Evolutionary conservation across 2,797 vertebrate species (phyloP), one percentile per base, ranked within the genome.

Genomic region (Falco cherrug): DNA sequence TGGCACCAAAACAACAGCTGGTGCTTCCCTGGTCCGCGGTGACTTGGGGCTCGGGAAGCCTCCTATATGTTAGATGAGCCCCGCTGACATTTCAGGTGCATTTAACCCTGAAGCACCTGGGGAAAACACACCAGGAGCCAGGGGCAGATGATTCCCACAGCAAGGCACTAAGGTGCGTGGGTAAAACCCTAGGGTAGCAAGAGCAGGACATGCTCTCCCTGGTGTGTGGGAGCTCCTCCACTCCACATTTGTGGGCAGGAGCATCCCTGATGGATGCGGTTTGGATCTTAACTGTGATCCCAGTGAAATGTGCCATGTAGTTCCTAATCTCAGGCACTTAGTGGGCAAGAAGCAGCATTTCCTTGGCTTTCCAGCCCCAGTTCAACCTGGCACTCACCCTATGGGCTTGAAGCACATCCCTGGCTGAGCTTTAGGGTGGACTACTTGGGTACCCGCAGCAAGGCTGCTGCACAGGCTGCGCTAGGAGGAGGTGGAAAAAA

Each of bases 1-100:
- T 94, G 78, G 69, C 81, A 86, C 50, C 43, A 45, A 64, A 94
- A 25, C 21, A 75, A 57, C 26, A 78, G n/a, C 92, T 82, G 71
- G 13, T 19, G 19, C 37, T 88, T 86, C 67, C 53, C 85, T 68
- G 48, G 10, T 18, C 56, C 54, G 64, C 16, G 11, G 11, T 24
- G 26, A 33, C 41, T 45, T 19, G 13, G 41, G 31, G 10, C 35
- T 51, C 22, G 37, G 45, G 15, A 65, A 31, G 37, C 1, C 1
- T 48, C 9, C 45, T 13, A 0, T 6, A 5, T 11, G 14, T 57
- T 24, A 28, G 28, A 20, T 11, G 21, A 87, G 37, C 35, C 35
- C 22, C 48, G 18, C 3, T 7, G 25, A 37, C 4, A 33, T n/a
- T 54, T 59, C 17, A 15, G 43, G 63, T 37, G 22, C 47, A 26